Evolutionary conservation across 2,797 vertebrate species (phyloP).

Genomic region (Acanthis flammea): DNA sequence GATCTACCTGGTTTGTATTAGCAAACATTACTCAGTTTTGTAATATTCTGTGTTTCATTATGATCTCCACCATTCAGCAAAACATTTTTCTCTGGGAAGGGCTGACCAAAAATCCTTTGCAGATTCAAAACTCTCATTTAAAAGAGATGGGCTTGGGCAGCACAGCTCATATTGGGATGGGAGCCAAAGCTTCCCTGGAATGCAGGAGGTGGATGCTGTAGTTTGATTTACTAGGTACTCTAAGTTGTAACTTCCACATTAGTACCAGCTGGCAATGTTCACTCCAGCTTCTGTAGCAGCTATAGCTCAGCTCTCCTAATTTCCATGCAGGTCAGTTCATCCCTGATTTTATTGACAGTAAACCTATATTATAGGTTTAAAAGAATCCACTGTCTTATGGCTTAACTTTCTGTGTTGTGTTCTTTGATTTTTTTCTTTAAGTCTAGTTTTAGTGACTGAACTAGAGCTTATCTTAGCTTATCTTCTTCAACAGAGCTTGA

Average conservation of each 20-base stretch:
- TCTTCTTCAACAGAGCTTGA: background rate
- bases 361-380: background rate
- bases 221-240: conserved; percentile 1
- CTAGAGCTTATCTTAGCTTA: background rate
- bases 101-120: background rate
- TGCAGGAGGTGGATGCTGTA: background rate
- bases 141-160: background rate
- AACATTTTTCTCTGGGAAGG: background rate
- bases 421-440: background rate
- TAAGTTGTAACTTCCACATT: background rate
- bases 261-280: background rate
- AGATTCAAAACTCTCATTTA: background rate
- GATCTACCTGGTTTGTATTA: background rate
- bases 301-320: background rate
- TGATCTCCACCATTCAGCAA: background rate
- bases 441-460: background rate
- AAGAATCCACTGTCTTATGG: background rate
- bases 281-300: background rate
- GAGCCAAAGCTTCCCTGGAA: background rate
- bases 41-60: background rate
- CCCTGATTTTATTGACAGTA: background rate
- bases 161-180: background rate
- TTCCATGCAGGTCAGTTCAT: background rate
- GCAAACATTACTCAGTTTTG: background rate
- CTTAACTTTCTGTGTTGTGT: background rate